Conservation (phyloP, 2,888 invertebrate species). For the Leucania comma region DNA sequence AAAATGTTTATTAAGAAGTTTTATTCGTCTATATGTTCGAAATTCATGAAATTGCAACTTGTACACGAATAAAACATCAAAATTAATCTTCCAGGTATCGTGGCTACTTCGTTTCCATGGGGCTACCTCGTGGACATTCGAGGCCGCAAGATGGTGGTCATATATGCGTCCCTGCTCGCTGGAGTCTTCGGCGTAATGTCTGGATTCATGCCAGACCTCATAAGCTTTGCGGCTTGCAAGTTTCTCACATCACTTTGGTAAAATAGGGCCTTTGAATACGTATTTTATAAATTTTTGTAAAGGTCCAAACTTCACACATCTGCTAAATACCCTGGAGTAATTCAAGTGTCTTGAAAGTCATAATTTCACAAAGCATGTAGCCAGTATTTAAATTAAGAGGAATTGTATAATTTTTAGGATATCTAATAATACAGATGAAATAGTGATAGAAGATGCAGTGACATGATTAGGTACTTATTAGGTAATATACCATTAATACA, state of each 20-base stretch:
- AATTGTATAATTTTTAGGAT: too few species aligned
- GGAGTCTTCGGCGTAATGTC: conserved; percentile 89
- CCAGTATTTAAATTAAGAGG: not conserved
- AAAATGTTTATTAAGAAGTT: not conserved
- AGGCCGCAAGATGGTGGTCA: conserved; percentile 92
- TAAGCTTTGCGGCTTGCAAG: conserved; percentile 91
- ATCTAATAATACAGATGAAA: not conserved
- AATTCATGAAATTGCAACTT: not conserved
- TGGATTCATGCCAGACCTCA: conserved; percentile 91
- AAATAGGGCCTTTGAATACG: conserved; percentile 39
- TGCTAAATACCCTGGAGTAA: not conserved
- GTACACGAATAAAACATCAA: not conserved
- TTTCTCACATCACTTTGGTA: conserved; percentile 90
- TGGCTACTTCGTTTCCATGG: conserved; percentile 94
- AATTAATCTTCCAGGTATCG: conserved; percentile 88
- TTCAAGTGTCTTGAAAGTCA: not conserved
- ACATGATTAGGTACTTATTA: too few species aligned
- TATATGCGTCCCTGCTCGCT: conserved; percentile 80
- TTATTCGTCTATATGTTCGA: too few species aligned
- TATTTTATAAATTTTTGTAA: not conserved
- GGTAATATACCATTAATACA: too few species aligned
- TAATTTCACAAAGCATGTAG: not conserved
- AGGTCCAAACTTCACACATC: too few species aligned
- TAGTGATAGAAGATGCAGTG: too few species aligned
- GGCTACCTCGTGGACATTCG: conserved; percentile 94